Evolutionary conservation across 2,888 invertebrate genomes (phyloP).

Genomic region (Brachycybe producta): DNA sequence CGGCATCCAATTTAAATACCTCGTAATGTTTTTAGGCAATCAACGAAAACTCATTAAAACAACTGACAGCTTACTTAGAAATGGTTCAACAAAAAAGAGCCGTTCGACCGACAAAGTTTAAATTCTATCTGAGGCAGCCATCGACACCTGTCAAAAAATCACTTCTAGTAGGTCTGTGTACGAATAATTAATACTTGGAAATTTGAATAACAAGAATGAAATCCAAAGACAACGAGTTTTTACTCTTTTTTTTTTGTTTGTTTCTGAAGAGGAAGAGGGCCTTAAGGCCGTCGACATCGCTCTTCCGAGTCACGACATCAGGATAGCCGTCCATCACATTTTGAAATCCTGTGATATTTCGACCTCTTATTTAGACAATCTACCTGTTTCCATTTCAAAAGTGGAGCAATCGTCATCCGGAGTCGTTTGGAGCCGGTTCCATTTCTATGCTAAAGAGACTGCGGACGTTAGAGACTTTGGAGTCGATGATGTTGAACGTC

Average conservation of each 20-base stretch:
- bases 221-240: neutral
- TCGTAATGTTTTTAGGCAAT: constrained; percentile 45
- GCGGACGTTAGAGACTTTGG: too few species aligned
- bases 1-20: too few species aligned
- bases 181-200: too few species aligned
- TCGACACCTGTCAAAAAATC: constrained; percentile 2
- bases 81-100: constrained; percentile 48
- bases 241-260: constrained; percentile 1
- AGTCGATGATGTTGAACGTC: constrained; percentile 10
- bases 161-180: constrained; percentile 18
- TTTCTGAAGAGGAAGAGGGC: neutral
- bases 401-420: too few species aligned
- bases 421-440: too few species aligned
- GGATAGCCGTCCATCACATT: constrained; percentile 59
- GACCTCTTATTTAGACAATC: constrained; percentile 68
- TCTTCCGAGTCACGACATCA: constrained; percentile 52
- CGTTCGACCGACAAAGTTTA: constrained; percentile 49
- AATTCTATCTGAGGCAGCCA: constrained; percentile 57
- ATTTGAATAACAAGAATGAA: too few species aligned
- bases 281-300: constrained; percentile 49
- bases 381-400: constrained; percentile 39
- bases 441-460: too few species aligned
- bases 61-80: constrained; percentile 71
- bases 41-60: constrained; percentile 81
- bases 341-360: constrained; percentile 69